phyloP scores from a whole-genome alignment of 2,113 vertebrate genomes.

The Pseudonaja textilis region DNA sequence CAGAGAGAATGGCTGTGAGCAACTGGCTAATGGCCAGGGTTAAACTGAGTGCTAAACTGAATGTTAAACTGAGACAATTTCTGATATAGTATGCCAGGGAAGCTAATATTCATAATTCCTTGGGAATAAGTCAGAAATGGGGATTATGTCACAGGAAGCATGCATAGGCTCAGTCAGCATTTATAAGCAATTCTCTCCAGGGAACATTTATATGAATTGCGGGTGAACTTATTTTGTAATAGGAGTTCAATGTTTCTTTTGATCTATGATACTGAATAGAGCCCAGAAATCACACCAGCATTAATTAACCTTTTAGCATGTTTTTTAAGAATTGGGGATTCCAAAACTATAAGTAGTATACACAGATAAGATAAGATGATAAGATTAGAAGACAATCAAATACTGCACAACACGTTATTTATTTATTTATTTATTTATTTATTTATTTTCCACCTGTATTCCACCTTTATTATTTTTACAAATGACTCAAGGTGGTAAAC shows the following conservation, averaged over 20 bases:
- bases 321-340: not conserved
- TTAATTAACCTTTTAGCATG: not conserved
- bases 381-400: not conserved
- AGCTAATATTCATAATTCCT: not conserved
- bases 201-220: not conserved
- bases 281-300: not conserved
- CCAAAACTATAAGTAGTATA: not conserved
- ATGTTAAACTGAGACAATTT: not conserved
- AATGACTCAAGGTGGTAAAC: not conserved
- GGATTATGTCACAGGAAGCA: not conserved
- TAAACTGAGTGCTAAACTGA: not conserved
- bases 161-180: not conserved
- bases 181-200: not conserved
- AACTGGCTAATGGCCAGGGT: not conserved
- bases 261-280: not conserved
- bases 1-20: not conserved
- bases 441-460: not conserved
- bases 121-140: not conserved
- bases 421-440: not conserved
- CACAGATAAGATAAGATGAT: not conserved
- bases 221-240: not conserved
- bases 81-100: not conserved
- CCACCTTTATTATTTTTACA: not conserved
- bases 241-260: not conserved
- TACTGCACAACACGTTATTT: not conserved